Percentiles rank a stretch among this genome's conserved stretches.
These are phyloP conservation scores for Arctopsyche grandis DNA, from an alignment of 1,140 invertebrate genomes.

Conservation along the genomic window DNA sequence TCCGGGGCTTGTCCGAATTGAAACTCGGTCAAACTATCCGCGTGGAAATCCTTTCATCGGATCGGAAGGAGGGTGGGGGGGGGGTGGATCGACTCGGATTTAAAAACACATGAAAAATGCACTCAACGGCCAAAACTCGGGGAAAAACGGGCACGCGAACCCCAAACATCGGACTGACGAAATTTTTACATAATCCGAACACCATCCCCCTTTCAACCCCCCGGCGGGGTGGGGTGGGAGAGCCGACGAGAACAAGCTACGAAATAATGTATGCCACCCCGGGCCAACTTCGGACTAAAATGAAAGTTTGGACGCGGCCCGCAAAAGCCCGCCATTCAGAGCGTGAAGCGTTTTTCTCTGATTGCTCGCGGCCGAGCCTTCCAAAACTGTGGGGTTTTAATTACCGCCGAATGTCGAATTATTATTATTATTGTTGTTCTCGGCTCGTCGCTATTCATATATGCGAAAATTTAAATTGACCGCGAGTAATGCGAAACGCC, in stretches of 20 bases:
- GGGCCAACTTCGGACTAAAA: conserved; percentile 41
- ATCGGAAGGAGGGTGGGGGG: too few relatives aligned
- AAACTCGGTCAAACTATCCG: too few relatives aligned
- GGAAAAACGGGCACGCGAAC: too few relatives aligned
- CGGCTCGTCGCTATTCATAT: too few relatives aligned
- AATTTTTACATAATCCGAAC: conserved; percentile 37
- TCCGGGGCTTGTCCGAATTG: too few relatives aligned
- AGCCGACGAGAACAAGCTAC: conserved; percentile 23
- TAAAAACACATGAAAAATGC: background rate
- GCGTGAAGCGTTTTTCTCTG: conserved; percentile 36
- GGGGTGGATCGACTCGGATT: background rate
- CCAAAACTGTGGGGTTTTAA: background rate
- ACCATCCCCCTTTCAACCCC: too few relatives aligned
- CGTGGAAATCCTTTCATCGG: too few relatives aligned
- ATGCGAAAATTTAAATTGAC: too few relatives aligned
- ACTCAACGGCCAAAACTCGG: background rate
- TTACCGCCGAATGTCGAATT: background rate
- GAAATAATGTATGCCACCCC: conserved; percentile 36
- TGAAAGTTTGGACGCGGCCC: conserved; percentile 36
- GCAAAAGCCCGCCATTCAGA: conserved; percentile 24
- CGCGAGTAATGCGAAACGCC: too few relatives aligned
- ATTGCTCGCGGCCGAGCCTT: background rate
- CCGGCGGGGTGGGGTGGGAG: background rate
- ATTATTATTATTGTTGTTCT: too few relatives aligned
- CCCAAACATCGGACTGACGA: background rate